Evolutionary conservation across 2,797 vertebrate species (phyloP).

Genomic region (Enteromius afrohamiltoni): DNA sequence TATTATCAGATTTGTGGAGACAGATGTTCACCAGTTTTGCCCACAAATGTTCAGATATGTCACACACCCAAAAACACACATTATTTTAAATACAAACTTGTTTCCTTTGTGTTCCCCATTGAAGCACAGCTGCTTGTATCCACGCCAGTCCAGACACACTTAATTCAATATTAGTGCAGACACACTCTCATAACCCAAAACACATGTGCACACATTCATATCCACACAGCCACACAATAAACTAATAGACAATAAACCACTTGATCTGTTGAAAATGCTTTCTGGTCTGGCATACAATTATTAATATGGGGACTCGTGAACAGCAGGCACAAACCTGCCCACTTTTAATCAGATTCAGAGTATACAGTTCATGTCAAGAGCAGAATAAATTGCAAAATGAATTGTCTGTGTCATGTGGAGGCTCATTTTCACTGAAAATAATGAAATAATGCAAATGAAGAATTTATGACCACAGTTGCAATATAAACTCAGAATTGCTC

Average conservation of each 20-base stretch:
- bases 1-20: background rate
- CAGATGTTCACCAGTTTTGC: background rate
- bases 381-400: background rate
- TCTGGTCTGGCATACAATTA: background rate
- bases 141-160: constrained; percentile 19
- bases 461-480: background rate
- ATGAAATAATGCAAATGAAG: background rate
- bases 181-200: constrained; percentile 17
- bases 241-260: background rate
- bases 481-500: background rate
- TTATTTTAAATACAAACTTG: constrained; percentile 10
- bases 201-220: background rate
- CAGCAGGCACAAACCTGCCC: background rate
- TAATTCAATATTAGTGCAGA: constrained; percentile 3
- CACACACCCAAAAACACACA: constrained; percentile 2
- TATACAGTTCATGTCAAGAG: background rate
- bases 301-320: background rate
- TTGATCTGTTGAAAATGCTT: constrained; percentile 3
- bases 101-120: constrained; percentile 27
- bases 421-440: background rate
- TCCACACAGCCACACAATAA: constrained; percentile 12
- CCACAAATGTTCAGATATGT: background rate
- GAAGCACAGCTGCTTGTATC: constrained; percentile 39
- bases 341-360: background rate
- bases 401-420: background rate